Evolutionary conservation across 2,113 vertebrate genomes (phyloP).

Genomic region (Carlito syrichta): DNA sequence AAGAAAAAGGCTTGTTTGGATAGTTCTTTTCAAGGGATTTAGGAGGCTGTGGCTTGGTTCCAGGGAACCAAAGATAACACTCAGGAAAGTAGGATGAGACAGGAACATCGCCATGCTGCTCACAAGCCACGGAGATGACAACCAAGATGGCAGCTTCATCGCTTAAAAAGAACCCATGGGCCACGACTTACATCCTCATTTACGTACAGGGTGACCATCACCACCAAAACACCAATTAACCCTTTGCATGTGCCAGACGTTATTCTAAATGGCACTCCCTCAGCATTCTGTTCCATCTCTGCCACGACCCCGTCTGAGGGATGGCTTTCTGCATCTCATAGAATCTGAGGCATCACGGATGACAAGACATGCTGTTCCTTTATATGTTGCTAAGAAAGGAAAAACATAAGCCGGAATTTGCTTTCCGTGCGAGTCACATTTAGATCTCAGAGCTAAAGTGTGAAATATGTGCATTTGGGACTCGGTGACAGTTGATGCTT

Average conservation of each 20-base stretch:
- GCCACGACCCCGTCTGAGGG: neutral
- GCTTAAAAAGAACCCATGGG: neutral
- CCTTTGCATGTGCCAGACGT: neutral
- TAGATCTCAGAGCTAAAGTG: neutral
- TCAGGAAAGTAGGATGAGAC: neutral
- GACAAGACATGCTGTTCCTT: neutral
- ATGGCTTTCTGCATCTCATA: neutral
- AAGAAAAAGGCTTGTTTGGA: neutral
- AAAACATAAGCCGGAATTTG: neutral
- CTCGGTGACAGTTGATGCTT: neutral
- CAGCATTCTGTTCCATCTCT: constrained; percentile 1
- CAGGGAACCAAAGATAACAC: neutral
- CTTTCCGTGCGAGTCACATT: constrained; percentile 11
- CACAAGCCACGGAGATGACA: neutral
- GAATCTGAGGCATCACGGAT: neutral
- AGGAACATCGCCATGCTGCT: neutral
- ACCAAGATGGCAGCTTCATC: neutral
- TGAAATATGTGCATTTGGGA: neutral
- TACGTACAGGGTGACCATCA: neutral
- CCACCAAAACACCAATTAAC: neutral
- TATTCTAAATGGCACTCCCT: neutral
- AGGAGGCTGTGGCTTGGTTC: neutral
- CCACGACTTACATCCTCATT: neutral
- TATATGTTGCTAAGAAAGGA: neutral
- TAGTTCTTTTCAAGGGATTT: neutral